phyloP scores from a whole-genome alignment of 2,888 invertebrate genomes.

The Orchesella flavescens region DNA sequence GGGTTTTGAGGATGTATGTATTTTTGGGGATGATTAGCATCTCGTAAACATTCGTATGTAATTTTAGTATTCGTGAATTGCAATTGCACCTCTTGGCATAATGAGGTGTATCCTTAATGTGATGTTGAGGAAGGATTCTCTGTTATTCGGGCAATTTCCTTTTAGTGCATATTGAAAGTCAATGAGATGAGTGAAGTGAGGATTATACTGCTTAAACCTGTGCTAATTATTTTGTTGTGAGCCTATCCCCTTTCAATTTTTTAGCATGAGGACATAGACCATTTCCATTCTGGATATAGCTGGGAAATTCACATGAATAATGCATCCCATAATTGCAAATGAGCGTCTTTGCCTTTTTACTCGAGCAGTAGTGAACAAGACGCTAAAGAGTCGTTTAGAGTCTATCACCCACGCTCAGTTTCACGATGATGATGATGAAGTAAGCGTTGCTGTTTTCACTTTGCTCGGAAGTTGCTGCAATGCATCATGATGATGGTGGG shows the following conservation, averaged over 20 bases:
- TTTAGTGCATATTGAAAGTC: constrained; percentile 3
- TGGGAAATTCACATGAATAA: constrained; percentile 34
- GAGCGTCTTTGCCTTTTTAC: background rate
- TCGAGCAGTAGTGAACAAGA: background rate
- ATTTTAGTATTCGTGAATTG: constrained; percentile 49
- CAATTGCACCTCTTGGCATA: constrained; percentile 54
- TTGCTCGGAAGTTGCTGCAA: too few species aligned
- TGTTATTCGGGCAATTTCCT: constrained; percentile 58
- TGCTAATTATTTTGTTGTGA: constrained; percentile 61
- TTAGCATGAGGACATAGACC: constrained; percentile 23
- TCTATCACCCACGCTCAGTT: too few species aligned
- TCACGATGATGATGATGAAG: too few species aligned
- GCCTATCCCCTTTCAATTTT: constrained; percentile 28
- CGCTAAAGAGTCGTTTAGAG: too few species aligned
- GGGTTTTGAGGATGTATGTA: background rate
- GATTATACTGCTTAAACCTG: constrained; percentile 19
- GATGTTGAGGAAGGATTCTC: constrained; percentile 61
- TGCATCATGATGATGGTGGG: too few species aligned
- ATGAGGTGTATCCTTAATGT: constrained; percentile 43
- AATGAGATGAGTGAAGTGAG: background rate
- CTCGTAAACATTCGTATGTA: constrained; percentile 30
- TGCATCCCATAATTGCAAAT: constrained; percentile 9
- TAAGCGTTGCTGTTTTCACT: too few species aligned
- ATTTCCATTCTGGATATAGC: constrained; percentile 46
- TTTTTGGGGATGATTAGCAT: constrained; percentile 7